Conservation (phyloP, 2,797 vertebrate species). For the Parauchenoglanis ngamensis region DNA sequence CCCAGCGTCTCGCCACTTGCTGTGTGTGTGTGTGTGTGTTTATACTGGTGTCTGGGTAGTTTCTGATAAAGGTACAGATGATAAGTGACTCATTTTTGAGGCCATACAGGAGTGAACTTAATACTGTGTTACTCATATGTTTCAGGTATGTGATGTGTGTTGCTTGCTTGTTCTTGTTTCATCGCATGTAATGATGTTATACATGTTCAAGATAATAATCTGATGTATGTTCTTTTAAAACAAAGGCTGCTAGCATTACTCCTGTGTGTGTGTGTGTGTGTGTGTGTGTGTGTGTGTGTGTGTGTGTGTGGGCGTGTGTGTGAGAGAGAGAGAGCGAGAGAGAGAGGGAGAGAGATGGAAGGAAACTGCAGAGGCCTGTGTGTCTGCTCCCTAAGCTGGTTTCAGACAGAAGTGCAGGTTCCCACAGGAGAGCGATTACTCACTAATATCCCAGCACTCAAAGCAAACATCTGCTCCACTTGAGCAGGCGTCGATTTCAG, state of each 20-base stretch:
- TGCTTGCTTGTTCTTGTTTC: constrained; percentile 61
- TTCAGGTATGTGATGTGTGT: neutral
- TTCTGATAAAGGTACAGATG: constrained; percentile 60
- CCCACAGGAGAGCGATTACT: constrained; percentile 75
- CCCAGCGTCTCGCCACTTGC: constrained; percentile 24
- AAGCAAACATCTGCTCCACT: constrained; percentile 63
- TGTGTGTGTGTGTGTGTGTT: neutral
- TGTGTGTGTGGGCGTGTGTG: neutral
- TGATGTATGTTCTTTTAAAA: neutral
- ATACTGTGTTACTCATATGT: neutral
- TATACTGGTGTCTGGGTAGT: constrained; percentile 3
- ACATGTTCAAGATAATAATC: neutral
- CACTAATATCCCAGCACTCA: constrained; percentile 63
- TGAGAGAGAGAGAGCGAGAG: neutral
- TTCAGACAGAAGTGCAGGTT: constrained; percentile 71
- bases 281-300: neutral
- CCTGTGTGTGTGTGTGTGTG: too few relatives aligned
- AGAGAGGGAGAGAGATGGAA: neutral
- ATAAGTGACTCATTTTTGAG: constrained; percentile 21
- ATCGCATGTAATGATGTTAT: constrained; percentile 10
- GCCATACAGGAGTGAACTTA: neutral
- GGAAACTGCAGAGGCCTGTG: constrained; percentile 1
- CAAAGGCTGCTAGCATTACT: neutral
- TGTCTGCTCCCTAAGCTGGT: constrained; percentile 67
- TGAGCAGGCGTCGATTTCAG: constrained; percentile 43